Evolutionary conservation across 2,797 vertebrate genomes (phyloP).

Genomic region (Microctenopoma steveboyesi): DNA sequence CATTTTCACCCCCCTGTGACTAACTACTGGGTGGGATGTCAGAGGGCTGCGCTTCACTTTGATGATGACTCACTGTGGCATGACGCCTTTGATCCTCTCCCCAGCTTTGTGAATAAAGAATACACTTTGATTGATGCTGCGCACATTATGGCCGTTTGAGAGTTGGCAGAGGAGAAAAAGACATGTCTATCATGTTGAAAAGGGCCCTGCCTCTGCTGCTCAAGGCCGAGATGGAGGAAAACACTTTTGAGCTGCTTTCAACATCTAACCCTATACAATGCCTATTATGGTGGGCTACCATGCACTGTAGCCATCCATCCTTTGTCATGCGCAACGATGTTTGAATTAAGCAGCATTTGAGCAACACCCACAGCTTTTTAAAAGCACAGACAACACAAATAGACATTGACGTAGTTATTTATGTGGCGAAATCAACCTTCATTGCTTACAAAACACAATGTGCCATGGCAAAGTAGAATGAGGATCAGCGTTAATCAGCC

Average conservation of each 20-base stretch:
- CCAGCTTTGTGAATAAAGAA: constrained; percentile 79
- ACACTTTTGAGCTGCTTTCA: constrained; percentile 59
- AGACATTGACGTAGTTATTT: constrained; percentile 59
- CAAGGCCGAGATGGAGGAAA: constrained; percentile 60
- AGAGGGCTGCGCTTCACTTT: constrained; percentile 64
- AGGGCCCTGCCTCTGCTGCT: constrained; percentile 48
- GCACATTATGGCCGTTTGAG: constrained; percentile 69
- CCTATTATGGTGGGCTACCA: constrained; percentile 35
- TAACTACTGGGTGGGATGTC: constrained; percentile 68
- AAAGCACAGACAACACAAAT: constrained; percentile 46
- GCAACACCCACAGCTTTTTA: constrained; percentile 62
- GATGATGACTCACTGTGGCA: constrained; percentile 72
- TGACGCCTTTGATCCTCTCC: constrained; percentile 72
- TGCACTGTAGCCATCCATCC: constrained; percentile 34
- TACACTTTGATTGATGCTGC: constrained; percentile 73
- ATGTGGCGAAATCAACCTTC: constrained; percentile 50
- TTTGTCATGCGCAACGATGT: constrained; percentile 47
- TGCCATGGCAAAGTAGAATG: constrained; percentile 48
- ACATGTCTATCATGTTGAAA: constrained; percentile 71
- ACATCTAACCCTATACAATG: constrained; percentile 59
- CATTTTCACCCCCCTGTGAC: constrained; percentile 46
- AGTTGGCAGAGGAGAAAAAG: constrained; percentile 71
- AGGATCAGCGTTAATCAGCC: constrained; percentile 64
- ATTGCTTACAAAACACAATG: constrained; percentile 40
- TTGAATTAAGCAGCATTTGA: constrained; percentile 63